Percentiles rank a stretch among this genome's conserved stretches.
These are phyloP conservation scores for Caenorhabditis uteleia DNA, from an alignment of 2,888 invertebrate genomes.

Conservation along the genomic window DNA sequence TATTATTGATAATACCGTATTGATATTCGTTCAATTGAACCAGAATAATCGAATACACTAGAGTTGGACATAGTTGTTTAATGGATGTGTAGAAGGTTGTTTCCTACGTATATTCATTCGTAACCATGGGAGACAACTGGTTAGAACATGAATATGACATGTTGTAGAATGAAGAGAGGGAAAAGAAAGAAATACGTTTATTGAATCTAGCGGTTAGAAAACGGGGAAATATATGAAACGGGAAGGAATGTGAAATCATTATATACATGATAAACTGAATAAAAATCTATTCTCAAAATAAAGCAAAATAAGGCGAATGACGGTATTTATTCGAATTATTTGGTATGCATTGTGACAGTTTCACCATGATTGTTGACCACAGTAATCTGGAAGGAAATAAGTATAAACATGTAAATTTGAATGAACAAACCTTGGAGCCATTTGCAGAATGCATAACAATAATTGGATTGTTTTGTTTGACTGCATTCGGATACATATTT, in stretches of 20 bases:
- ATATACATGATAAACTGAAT: no score
- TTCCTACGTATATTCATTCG: no score
- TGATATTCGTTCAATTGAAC: conserved; percentile 8
- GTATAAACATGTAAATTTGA: neutral
- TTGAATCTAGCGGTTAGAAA: no score
- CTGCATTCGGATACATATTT: conserved; percentile 19
- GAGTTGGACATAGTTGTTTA: neutral
- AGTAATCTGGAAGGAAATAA: conserved; percentile 5
- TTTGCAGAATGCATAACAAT: conserved; percentile 16
- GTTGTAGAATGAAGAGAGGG: no score
- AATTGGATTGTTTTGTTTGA: conserved; percentile 24
- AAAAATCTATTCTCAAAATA: no score
- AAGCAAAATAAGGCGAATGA: no score
- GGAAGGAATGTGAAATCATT: no score
- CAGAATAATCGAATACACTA: conserved; percentile 14
- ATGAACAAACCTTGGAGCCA: conserved; percentile 11
- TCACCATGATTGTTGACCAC: conserved; percentile 28
- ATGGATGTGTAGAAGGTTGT: no score
- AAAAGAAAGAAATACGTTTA: no score
- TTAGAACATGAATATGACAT: no score
- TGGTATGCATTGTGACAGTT: conserved; percentile 18
- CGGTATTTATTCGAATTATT: conserved; percentile 3
- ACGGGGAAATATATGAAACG: no score
- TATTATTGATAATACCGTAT: conserved; percentile 7
- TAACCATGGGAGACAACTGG: no score